A percentile compares a stretch with the other conserved stretches of the same genome.
Conservation (phyloP, 2,888 invertebrate genomes). For the Nasonia oneida region DNA sequence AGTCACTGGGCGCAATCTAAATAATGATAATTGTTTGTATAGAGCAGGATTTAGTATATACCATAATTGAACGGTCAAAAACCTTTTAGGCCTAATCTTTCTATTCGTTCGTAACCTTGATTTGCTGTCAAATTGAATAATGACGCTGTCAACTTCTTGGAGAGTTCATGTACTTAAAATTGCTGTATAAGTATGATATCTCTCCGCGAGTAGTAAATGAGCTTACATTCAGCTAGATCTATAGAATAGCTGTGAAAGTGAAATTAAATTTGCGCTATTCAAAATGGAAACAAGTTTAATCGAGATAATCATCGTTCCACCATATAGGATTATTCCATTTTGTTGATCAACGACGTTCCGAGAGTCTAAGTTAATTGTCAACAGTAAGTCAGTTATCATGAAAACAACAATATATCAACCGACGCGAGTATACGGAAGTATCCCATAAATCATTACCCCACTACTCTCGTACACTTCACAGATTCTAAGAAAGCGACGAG, state of each 20-base stretch:
- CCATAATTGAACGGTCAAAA: conserved; percentile 4
- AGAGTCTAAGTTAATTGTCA: background rate
- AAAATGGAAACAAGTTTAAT: too few species aligned
- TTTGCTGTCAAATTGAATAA: conserved; percentile 5
- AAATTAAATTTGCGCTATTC: background rate
- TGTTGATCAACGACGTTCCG: background rate
- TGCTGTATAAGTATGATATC: background rate
- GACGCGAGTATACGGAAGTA: background rate
- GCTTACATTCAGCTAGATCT: background rate
- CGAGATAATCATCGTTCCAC: background rate
- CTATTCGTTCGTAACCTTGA: background rate
- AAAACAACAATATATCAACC: background rate
- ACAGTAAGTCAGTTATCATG: background rate
- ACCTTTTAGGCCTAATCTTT: conserved; percentile 4
- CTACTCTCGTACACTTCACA: background rate
- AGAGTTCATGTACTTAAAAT: background rate
- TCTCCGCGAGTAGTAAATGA: background rate
- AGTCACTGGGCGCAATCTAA: background rate
- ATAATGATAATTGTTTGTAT: background rate
- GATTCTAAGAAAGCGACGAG: background rate
- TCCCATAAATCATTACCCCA: background rate
- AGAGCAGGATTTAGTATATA: background rate
- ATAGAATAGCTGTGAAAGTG: background rate
- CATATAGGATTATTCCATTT: background rate
- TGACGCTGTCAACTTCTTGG: background rate